Percentiles rank a stretch among this genome's conserved stretches.
phyloP scores from a whole-genome alignment of 1,140 invertebrate species.

The Goniozus legneri region DNA sequence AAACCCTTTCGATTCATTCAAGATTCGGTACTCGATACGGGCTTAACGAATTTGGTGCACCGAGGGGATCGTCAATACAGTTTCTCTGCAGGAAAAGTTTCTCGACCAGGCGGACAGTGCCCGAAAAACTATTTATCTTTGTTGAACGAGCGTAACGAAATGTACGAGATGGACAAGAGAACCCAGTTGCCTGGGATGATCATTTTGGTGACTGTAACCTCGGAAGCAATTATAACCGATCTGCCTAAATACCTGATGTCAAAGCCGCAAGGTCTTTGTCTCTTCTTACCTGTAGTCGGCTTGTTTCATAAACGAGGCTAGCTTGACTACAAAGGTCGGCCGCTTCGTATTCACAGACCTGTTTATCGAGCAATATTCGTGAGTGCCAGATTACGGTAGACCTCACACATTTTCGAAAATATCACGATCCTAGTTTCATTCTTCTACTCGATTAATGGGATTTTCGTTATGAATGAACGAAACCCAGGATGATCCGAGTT shows the following conservation, averaged over 20 bases:
- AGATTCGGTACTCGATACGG: no score
- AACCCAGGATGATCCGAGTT: no score
- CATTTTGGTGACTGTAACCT: constrained; percentile 26
- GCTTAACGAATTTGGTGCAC: no score
- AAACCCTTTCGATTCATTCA: no score
- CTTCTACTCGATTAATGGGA: background rate
- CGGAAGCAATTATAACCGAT: constrained; percentile 49
- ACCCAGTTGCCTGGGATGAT: constrained; percentile 15
- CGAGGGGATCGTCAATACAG: no score
- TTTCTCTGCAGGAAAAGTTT: no score
- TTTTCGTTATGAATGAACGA: no score
- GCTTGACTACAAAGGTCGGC: constrained; percentile 41
- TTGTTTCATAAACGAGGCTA: constrained; percentile 50
- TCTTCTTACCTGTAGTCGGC: constrained; percentile 41
- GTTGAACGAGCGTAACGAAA: constrained; percentile 12
- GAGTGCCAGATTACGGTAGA: no score
- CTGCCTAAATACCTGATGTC: constrained; percentile 32
- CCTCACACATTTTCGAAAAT: no score
- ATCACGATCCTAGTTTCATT: background rate
- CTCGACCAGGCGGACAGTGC: no score
- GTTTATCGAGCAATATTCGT: no score
- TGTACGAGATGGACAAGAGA: constrained; percentile 10
- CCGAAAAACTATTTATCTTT: constrained; percentile 21
- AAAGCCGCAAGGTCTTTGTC: constrained; percentile 35
- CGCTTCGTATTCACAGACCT: constrained; percentile 21